Base-by-base conservation (phyloP, 2,888 invertebrate genomes). In the Clostera curtula region DNA sequence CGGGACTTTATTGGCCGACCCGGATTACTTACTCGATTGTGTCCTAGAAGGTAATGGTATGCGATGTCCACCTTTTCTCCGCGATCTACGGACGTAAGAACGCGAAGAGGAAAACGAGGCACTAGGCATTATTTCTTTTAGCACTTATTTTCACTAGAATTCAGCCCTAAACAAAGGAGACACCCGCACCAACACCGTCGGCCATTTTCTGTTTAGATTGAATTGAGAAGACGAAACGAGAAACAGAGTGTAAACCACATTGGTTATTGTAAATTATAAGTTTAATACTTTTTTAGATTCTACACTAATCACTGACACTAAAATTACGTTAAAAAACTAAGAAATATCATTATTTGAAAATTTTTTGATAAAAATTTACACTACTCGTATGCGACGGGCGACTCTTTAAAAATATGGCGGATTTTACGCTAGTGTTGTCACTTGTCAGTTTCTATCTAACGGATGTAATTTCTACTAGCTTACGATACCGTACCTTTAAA, bases 31-130 rank as follows among this genome's bases (percentile, higher is more conserved):
- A 91, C 91, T 91, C 82, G 91, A 90, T 85, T 89, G 90, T 69
- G 91, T 91, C 83, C 91, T 88, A 62, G 91, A 91, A 68, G 91
- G 91, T 75, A 91, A 85, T 58, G 92, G 91, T 75, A 91, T 93
- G 73, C 95, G 89, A 85, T 93, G 93, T 62, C 91, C 92, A 75
- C 92, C 93, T 91, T 95, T 94, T 87, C 95, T 91, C 75, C 94
- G 89, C 77, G 95, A 95, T 86, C 95, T 90, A 83, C 95, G 90
- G 69, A 93, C 92, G 87, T 93, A 94, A 85, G 93, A 93, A 88
- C 94, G 91, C 84, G 93, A 93, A 85, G 94, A 93, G 75, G 93
- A 93, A 86, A 95, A 94, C 80, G 95, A 95, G 87, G 95, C 95
- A 89, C 95, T 95, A 88, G 95, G 95, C 95, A 95, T 93, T 86